Percentiles rank a stretch among this genome's conserved stretches.
Evolutionary conservation across 2,113 vertebrate species (phyloP).

Genomic region (rabbit (Oryctolagus cuniculus)): mOryCun1.1 NC_091442.1:83640001-83640500

Average conservation of each 20-base stretch:
- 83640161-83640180: background rate
- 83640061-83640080: background rate
- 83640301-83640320: conserved; percentile 15
- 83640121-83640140: background rate
- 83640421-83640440: background rate
- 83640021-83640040: background rate
- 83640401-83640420: background rate
- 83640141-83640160: too few relatives aligned
- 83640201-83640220: background rate
- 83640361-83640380: background rate
- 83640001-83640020: background rate
- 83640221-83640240: background rate
- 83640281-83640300: background rate
- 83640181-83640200: background rate
- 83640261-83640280: background rate
- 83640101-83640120: background rate
- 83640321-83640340: background rate
- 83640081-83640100: background rate
- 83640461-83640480: background rate
- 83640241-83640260: background rate
- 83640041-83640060: conserved; percentile 8
- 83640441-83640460: background rate
- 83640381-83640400: background rate
- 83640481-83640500: background rate
- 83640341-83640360: background rate